Evolutionary conservation across 1,140 invertebrate genomes (phyloP), one percentile per base, ranked within the genome.

Genomic region (Triops cancriformis): DNA sequence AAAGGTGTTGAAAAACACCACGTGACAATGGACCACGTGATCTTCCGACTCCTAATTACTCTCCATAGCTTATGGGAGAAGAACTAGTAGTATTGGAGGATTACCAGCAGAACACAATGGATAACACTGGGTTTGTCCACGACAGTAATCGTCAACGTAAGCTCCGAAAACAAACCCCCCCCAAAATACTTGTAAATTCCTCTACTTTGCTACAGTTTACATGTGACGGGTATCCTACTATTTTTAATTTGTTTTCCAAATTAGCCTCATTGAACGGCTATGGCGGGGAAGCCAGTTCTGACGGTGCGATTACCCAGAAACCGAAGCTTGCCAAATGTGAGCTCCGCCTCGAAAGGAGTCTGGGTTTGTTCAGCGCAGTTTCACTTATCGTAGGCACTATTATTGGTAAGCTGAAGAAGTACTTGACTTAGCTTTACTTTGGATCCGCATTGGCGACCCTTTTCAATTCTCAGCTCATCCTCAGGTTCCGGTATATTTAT

Each of bases 301-400:
- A 64, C n/a, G 14, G 51, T 18, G 14, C 51, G 18, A 14, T 9
- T 64, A 18, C 2, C 51, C 51, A 7, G 51, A 64, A 64, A 64
- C 51, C 51, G 5, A n/a, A 23, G 5, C 45, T 23, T 64, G 51
- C 0, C 51, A 64, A 64, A 64, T 64, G 51, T 64, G 51, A 64
- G 18, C 51, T 64, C 23, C 51, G 51, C 51, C 51, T 64, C 18
- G 51, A 64, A 64, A 18, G 51, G 18, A 64, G 51, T 64, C 23
- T 87, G 14, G 86, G 83, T 0, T 79, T 84, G 14, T 77, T 82
- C 51, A 81, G 81, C 42, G 81, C 81, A 12, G 80, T 82, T 28
- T 80, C 79, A 23, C 80, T 82, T 42, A 82, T 82, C 31, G 82
- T 82, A 2, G 82, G 82, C 28, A 81, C 81, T 37, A 82, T 82